phyloP scores from a whole-genome alignment of 2,113 vertebrate genomes.

The Pogona vitticeps region DNA sequence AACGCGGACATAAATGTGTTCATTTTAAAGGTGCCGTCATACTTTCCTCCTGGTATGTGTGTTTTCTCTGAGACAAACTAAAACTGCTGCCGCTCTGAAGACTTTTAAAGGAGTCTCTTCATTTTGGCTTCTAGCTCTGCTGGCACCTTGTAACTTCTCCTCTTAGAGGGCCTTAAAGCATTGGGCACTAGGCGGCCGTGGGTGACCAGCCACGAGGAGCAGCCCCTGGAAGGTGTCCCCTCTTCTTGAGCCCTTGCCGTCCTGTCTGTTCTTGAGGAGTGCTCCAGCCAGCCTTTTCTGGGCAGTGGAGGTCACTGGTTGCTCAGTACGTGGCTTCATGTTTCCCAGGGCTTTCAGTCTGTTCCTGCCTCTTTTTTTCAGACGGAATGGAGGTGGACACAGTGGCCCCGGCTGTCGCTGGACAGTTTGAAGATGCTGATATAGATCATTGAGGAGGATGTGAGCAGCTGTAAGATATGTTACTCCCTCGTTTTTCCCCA shows the following conservation, averaged over 20 bases:
- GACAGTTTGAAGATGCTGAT: constrained; percentile 97
- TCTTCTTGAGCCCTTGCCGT: background rate
- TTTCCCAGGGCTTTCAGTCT: accelerated
- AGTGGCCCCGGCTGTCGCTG: constrained; percentile 79
- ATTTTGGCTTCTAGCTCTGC: background rate
- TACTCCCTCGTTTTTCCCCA: constrained; percentile 22
- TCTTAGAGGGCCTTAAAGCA: background rate
- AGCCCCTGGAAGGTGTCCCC: background rate
- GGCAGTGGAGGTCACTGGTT: constrained; percentile 49
- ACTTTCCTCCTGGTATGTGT: no score
- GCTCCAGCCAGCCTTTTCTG: background rate
- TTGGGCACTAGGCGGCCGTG: no score
- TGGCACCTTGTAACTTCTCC: background rate
- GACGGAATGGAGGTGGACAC: constrained; percentile 96
- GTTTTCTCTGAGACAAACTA: no score
- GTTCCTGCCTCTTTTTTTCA: constrained; percentile 55
- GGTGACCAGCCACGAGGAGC: background rate
- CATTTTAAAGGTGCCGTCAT: no score
- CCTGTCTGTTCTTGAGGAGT: no score
- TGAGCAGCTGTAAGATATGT: constrained; percentile 55
- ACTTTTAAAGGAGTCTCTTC: background rate
- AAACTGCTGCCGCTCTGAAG: no score
- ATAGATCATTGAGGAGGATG: constrained; percentile 89
- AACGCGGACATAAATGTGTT: no score
- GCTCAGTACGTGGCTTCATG: accelerated